A percentile compares a stretch with the other conserved stretches of the same genome.
Evolutionary conservation across 2,113 vertebrate species (phyloP).

Genomic region (Xiphorhynchus elegans): DNA sequence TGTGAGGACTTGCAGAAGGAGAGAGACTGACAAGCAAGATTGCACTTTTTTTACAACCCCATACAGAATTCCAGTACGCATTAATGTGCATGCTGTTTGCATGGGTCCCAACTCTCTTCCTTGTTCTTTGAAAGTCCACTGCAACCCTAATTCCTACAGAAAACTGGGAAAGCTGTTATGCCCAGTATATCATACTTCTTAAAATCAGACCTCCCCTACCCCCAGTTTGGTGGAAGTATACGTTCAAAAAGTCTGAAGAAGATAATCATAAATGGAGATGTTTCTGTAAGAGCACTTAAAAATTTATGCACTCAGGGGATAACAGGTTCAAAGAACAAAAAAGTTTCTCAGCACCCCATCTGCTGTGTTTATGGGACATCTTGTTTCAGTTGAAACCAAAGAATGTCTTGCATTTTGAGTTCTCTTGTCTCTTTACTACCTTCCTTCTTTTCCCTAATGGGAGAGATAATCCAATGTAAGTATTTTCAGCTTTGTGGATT

Average conservation of each 20-base stretch:
- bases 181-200: background rate
- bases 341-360: background rate
- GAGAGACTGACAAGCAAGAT: background rate
- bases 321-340: background rate
- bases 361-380: background rate
- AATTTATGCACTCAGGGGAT: background rate
- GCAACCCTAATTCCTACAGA: background rate
- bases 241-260: background rate
- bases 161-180: background rate
- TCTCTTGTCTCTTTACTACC: background rate
- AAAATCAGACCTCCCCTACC: background rate
- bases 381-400: background rate
- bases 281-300: background rate
- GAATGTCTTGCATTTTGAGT: background rate
- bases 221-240: background rate
- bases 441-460: background rate
- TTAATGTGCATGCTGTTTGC: fast-evolving
- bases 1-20: background rate
- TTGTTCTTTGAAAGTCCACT: background rate
- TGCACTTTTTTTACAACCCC: background rate
- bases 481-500: background rate
- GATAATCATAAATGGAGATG: background rate
- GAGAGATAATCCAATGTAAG: background rate
- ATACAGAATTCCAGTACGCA: fast-evolving
- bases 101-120: background rate